These are phyloP conservation scores for Poeciliopsis infans DNA, from an alignment of 2,797 vertebrate species.

Conservation along the genomic window DNA sequence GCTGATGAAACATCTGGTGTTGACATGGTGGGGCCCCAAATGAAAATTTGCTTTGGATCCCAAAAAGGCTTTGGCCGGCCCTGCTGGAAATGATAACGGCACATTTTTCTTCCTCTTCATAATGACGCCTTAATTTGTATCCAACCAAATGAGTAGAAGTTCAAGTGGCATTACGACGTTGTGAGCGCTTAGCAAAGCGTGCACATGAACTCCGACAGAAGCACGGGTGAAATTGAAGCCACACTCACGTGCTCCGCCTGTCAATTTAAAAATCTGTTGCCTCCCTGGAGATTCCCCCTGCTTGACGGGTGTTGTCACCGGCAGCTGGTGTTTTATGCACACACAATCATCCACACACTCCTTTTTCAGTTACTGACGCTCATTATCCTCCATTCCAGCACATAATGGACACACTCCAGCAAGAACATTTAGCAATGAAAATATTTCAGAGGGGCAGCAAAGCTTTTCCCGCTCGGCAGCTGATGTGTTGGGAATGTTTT, in stretches of 20 bases:
- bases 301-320: conserved; percentile 54
- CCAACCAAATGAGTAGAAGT: neutral
- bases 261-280: conserved; percentile 50
- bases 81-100: neutral
- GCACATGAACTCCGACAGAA: neutral
- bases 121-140: neutral
- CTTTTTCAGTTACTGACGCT: conserved; percentile 43
- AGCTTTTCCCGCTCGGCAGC: conserved; percentile 21
- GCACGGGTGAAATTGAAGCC: conserved; percentile 13
- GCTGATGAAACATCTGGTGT: no score
- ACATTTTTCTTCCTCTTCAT: neutral
- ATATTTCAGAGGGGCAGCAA: conserved; percentile 43
- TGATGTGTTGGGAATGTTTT: conserved; percentile 41
- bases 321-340: conserved; percentile 61
- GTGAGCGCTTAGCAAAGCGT: neutral
- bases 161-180: neutral
- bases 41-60: no score
- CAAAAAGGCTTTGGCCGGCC: no score
- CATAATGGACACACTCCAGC: conserved; percentile 58
- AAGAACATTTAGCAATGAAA: conserved; percentile 55
- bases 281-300: conserved; percentile 48
- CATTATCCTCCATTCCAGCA: conserved; percentile 53
- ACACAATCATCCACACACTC: conserved; percentile 11
- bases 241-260: conserved; percentile 32
- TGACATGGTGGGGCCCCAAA: no score